These are phyloP conservation scores for Plemyria rubiginata DNA, from an alignment of 2,888 invertebrate genomes.

Conservation along the genomic window DNA sequence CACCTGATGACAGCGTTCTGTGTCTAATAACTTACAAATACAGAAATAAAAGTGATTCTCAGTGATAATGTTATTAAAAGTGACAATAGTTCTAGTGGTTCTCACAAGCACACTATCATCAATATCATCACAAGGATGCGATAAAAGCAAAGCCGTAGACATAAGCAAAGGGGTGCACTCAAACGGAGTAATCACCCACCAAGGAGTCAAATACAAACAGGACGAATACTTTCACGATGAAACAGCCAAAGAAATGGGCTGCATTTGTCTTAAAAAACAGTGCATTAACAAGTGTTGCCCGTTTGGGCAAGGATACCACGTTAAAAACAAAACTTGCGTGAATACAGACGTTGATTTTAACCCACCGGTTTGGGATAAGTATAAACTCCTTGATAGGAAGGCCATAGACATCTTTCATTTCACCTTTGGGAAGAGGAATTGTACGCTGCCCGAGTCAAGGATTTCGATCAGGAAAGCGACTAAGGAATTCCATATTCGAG, in stretches of 20 bases:
- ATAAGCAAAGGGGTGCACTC: conserved; percentile 52
- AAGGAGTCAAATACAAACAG: conserved; percentile 49
- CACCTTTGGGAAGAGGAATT: conserved; percentile 54
- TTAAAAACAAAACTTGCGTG: conserved; percentile 47
- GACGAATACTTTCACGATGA: conserved; percentile 55
- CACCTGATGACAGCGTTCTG: background rate
- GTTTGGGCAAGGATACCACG: conserved; percentile 51
- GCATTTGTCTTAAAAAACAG: conserved; percentile 53
- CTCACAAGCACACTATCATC: conserved; percentile 25
- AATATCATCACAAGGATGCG: conserved; percentile 46
- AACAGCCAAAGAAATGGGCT: conserved; percentile 50
- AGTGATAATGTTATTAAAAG: conserved; percentile 38
- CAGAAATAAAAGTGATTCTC: conserved; percentile 5
- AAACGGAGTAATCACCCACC: conserved; percentile 46
- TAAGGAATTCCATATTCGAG: conserved; percentile 45
- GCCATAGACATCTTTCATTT: conserved; percentile 56
- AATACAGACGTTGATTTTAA: conserved; percentile 47
- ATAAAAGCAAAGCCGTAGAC: conserved; percentile 46
- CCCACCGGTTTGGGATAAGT: conserved; percentile 56
- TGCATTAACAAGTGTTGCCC: conserved; percentile 68
- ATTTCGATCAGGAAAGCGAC: conserved; percentile 41
- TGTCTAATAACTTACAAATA: background rate
- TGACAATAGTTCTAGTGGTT: conserved; percentile 36
- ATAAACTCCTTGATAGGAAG: conserved; percentile 43
- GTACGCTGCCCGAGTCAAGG: conserved; percentile 43